Conservation (phyloP, 2,888 invertebrate species). For the Epirrhoe alternata region DNA sequence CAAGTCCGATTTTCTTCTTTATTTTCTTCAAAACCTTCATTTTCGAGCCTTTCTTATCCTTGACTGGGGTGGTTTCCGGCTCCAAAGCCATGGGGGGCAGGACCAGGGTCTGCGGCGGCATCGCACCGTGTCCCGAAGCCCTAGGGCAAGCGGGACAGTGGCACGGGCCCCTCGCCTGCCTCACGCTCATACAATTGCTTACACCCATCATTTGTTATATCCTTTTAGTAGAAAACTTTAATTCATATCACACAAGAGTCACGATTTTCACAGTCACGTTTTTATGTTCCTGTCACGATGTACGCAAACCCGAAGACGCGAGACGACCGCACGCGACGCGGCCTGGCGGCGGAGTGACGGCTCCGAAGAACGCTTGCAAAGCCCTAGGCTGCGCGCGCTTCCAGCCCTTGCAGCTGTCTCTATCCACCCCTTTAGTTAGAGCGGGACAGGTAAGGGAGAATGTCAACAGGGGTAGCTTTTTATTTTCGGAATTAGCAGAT, state of each 20-base stretch:
- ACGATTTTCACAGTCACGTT: conserved; percentile 41
- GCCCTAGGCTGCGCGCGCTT: conserved; percentile 59
- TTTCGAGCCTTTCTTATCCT: conserved; percentile 85
- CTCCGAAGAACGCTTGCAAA: conserved; percentile 35
- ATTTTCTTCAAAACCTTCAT: conserved; percentile 96
- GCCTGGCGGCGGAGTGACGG: conserved; percentile 70
- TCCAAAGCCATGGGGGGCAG: conserved; percentile 80
- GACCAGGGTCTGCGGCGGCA: conserved; percentile 78
- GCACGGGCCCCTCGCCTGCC: conserved; percentile 83
- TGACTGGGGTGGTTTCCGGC: conserved; percentile 76
- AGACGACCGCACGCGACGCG: conserved; percentile 71
- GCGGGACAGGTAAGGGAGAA: conserved; percentile 48
- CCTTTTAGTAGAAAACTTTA: conserved; percentile 45
- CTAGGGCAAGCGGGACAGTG: conserved; percentile 83
- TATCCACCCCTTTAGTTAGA: conserved; percentile 35
- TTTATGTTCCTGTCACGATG: conserved; percentile 15
- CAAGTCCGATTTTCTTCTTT: conserved; percentile 94
- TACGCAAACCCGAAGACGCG: conserved; percentile 38
- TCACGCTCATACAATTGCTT: conserved; percentile 85
- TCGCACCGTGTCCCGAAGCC: conserved; percentile 68
- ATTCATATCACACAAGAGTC: conserved; percentile 44
- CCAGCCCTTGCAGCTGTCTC: conserved; percentile 45
- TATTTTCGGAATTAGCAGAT: conserved; percentile 53
- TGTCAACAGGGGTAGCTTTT: conserved; percentile 55
- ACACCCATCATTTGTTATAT: conserved; percentile 78